phyloP scores from a whole-genome alignment of 2,113 vertebrate genomes.

The Tyto alba region DNA sequence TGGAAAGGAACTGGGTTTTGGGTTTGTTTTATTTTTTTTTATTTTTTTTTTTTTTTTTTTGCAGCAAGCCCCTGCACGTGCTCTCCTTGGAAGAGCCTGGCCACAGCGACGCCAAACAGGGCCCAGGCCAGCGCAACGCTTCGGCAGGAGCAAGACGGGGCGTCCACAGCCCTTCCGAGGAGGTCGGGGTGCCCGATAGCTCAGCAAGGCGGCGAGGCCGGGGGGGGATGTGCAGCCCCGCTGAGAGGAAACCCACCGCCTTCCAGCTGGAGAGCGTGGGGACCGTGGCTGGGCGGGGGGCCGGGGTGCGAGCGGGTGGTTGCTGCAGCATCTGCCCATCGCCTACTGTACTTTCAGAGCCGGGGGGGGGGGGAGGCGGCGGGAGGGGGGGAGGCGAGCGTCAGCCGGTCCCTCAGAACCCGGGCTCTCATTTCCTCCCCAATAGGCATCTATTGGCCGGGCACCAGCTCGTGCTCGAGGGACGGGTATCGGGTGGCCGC shows the following conservation, averaged over 20 bases:
- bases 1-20: neutral
- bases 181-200: neutral
- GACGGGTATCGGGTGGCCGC: slow-evolving; percentile 52
- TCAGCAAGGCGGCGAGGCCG: neutral
- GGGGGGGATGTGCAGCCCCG: accelerated
- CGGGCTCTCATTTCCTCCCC: slow-evolving; percentile 32
- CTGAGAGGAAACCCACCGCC: neutral
- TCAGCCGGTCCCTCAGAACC: neutral
- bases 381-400: neutral
- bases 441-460: neutral
- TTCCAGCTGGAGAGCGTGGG: neutral
- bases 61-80: no score
- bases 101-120: accelerated
- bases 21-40: no score
- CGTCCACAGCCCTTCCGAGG: neutral
- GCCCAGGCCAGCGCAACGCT: accelerated
- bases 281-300: neutral
- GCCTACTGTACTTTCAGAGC: neutral
- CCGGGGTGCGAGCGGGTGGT: neutral
- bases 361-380: neutral
- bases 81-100: neutral
- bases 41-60: no score
- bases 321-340: neutral
- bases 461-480: slow-evolving; percentile 59
- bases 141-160: accelerated